These are phyloP conservation scores for Gymnodraco acuticeps DNA, from an alignment of 2,797 vertebrate genomes.

Conservation along the genomic window DNA sequence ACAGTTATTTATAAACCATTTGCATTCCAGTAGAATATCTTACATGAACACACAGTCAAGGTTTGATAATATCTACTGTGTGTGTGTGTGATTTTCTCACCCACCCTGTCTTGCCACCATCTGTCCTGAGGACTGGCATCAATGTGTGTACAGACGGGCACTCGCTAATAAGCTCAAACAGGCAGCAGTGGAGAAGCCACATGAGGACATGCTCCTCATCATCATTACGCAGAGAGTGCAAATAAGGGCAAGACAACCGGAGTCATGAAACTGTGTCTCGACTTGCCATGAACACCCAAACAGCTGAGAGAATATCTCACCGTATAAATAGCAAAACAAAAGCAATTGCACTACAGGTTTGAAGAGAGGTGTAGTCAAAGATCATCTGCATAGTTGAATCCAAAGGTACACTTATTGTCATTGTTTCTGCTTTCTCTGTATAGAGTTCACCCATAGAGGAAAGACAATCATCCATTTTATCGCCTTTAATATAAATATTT, in stretches of 20 bases:
- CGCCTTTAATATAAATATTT: neutral
- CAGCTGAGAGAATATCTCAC: neutral
- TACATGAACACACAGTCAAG: neutral
- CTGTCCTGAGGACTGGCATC: slow-evolving; percentile 79
- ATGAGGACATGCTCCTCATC: slow-evolving; percentile 72
- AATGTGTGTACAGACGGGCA: slow-evolving; percentile 75
- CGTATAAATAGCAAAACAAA: neutral
- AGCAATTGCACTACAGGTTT: neutral
- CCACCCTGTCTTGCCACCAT: slow-evolving; percentile 72
- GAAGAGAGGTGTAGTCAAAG: neutral
- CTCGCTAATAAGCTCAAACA: slow-evolving; percentile 79
- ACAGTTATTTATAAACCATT: neutral
- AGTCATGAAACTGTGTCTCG: slow-evolving; percentile 44
- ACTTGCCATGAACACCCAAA: slow-evolving; percentile 46
- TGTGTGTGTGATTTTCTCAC: slow-evolving; percentile 60
- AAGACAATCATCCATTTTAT: neutral
- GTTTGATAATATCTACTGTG: neutral
- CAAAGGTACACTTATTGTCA: neutral
- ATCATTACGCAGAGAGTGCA: slow-evolving; percentile 55
- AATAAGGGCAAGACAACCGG: slow-evolving; percentile 63
- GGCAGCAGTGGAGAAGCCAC: slow-evolving; percentile 69
- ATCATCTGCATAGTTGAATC: neutral
- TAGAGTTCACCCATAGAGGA: neutral
- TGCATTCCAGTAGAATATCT: neutral
- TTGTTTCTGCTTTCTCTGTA: neutral